These are phyloP conservation scores for Platichthys flesus DNA, from an alignment of 2,113 vertebrate genomes.

Conservation along the genomic window DNA sequence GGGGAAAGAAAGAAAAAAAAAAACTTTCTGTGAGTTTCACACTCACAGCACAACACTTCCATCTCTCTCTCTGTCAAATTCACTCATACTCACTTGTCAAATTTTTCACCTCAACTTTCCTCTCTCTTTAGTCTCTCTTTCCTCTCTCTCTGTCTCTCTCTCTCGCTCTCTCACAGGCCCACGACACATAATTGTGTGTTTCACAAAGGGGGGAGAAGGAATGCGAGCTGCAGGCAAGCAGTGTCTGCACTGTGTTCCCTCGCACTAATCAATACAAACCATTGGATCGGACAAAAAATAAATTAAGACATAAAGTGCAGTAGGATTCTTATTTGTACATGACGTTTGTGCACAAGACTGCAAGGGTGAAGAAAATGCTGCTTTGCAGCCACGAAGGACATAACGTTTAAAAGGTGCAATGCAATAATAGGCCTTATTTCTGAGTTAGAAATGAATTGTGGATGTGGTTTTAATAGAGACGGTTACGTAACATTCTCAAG, in stretches of 20 bases:
- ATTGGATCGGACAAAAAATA: slow-evolving; percentile 24
- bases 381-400: slow-evolving; percentile 9
- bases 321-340: slow-evolving; percentile 6
- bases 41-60: slow-evolving; percentile 54
- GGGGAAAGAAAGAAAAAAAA: slow-evolving; percentile 27
- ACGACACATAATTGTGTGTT: slow-evolving; percentile 69
- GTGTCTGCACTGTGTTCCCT: slow-evolving; percentile 40
- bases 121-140: slow-evolving; percentile 22
- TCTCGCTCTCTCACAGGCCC: slow-evolving; percentile 49
- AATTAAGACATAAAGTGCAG: slow-evolving; percentile 5
- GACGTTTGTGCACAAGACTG: neutral
- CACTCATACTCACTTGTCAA: slow-evolving; percentile 65
- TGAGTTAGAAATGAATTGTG: slow-evolving; percentile 15
- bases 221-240: slow-evolving; percentile 51
- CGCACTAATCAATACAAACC: slow-evolving; percentile 60
- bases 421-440: neutral
- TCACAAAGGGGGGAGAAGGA: slow-evolving; percentile 64
- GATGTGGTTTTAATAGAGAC: slow-evolving; percentile 42
- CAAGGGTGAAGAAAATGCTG: neutral
- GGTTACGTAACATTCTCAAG: slow-evolving; percentile 40
- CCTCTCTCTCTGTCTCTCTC: slow-evolving; percentile 37
- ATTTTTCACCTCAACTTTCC: slow-evolving; percentile 57
- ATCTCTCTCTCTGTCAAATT: slow-evolving; percentile 60
- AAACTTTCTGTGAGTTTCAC: slow-evolving; percentile 45
- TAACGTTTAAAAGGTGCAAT: neutral